These are phyloP conservation scores for Caenorhabditis inopinata DNA, from an alignment of 1,140 invertebrate species.

Conservation along the genomic window DNA sequence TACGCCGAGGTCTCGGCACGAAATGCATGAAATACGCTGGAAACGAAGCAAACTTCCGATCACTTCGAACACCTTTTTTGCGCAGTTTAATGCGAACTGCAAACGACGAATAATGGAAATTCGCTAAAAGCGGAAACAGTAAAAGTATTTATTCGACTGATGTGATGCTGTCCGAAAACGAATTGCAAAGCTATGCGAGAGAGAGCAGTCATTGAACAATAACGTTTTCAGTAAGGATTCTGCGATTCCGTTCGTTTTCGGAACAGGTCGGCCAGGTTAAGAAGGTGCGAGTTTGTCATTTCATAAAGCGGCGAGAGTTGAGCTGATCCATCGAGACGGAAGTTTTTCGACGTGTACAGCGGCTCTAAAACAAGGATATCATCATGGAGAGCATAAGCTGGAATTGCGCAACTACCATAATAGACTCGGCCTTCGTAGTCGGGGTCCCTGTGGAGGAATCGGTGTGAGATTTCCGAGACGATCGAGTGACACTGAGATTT, in stretches of 20 bases:
- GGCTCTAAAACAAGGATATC: slow-evolving; percentile 17
- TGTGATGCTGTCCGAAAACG: not conserved
- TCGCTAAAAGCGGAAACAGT: too few species aligned
- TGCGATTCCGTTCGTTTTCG: slow-evolving; percentile 12
- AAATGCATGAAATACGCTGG: too few species aligned
- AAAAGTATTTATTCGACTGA: not conserved
- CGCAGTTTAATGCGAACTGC: too few species aligned
- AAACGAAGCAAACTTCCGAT: too few species aligned
- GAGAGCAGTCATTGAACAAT: not conserved
- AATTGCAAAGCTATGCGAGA: too few species aligned
- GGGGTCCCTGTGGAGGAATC: slow-evolving; percentile 1
- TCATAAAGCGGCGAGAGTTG: slow-evolving; percentile 8
- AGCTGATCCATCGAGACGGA: not conserved
- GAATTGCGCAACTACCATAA: not conserved
- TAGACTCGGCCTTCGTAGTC: not conserved
- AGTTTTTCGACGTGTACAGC: not conserved
- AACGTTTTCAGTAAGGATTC: not conserved
- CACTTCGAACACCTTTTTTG: too few species aligned
- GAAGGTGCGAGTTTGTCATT: slow-evolving; percentile 21
- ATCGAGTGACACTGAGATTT: slow-evolving; percentile 5
- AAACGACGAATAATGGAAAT: too few species aligned
- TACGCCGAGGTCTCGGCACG: too few species aligned
- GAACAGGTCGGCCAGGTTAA: slow-evolving; percentile 7
- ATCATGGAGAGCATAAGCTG: too few species aligned
- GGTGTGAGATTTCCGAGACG: slow-evolving; percentile 2